phyloP scores from a whole-genome alignment of 53 echinoderm and acorn worm genomes.

The Luidia sarsii region DNA sequence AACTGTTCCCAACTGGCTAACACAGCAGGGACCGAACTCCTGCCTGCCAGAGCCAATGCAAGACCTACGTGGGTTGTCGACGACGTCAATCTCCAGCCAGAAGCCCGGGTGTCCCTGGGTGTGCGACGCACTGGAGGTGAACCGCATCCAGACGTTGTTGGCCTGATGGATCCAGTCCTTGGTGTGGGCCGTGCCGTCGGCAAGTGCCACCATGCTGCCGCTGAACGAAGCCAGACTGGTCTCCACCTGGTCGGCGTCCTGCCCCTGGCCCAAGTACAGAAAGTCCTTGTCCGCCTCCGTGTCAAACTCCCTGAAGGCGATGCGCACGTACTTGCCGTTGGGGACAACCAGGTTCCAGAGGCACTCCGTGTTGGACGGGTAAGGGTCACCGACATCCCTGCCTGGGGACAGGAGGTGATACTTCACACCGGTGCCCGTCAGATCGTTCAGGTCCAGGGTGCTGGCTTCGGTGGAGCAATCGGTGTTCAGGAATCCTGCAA shows the following conservation, averaged over 20 bases:
- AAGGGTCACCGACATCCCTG: not conserved
- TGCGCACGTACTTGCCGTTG: not conserved
- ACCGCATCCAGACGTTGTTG: not conserved
- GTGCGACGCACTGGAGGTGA: not conserved
- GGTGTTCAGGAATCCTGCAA: slow-evolving; percentile 12
- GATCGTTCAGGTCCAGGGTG: not conserved
- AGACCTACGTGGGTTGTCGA: slow-evolving; percentile 5
- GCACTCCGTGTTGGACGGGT: not conserved
- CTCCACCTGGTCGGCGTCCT: not conserved
- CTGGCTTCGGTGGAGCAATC: not conserved
- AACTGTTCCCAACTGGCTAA: no score
- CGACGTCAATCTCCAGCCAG: not conserved
- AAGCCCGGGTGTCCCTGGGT: not conserved
- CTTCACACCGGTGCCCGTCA: not conserved
- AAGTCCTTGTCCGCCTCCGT: not conserved
- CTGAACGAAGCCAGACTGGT: not conserved
- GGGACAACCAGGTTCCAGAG: not conserved
- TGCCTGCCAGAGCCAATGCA: not conserved
- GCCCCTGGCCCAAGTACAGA: not conserved
- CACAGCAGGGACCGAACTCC: no score
- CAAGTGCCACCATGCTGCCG: not conserved
- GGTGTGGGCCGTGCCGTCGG: not conserved
- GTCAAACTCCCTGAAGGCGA: not conserved
- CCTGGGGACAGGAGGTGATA: slow-evolving; percentile 12
- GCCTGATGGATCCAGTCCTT: not conserved